phyloP scores from a whole-genome alignment of 2,797 vertebrate species.

The Iguana delicatissima region DNA sequence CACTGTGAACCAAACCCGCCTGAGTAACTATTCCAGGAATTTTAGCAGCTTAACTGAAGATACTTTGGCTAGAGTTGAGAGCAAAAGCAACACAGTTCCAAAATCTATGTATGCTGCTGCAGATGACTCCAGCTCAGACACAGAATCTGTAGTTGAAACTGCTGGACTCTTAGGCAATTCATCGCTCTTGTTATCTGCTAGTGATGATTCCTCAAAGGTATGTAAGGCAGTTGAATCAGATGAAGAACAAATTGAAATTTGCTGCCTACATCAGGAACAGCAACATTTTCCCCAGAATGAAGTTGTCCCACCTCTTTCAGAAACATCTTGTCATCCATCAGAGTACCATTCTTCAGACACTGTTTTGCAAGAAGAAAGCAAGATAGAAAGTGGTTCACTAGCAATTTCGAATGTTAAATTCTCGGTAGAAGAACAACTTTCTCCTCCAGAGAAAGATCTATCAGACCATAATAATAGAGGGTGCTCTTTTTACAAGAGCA shows the following conservation, averaged over 20 bases:
- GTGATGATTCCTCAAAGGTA: constrained; percentile 35
- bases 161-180: constrained; percentile 54
- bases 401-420: constrained; percentile 52
- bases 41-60: constrained; percentile 81
- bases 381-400: constrained; percentile 41
- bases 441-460: constrained; percentile 43
- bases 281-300: not conserved
- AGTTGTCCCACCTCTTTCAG: not conserved
- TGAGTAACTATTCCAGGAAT: constrained; percentile 88
- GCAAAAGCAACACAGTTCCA: constrained; percentile 44
- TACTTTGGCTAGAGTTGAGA: constrained; percentile 54
- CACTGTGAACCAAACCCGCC: constrained; percentile 82
- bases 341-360: constrained; percentile 21
- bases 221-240: constrained; percentile 79
- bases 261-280: constrained; percentile 47
- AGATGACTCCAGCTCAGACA: constrained; percentile 86
- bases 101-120: constrained; percentile 84
- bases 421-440: constrained; percentile 50
- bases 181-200: not conserved
- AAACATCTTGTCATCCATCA: not conserved
- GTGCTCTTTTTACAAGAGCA: constrained; percentile 58
- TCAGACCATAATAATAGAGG: constrained; percentile 46
- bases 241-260: constrained; percentile 89
- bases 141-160: constrained; percentile 81
- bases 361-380: constrained; percentile 41